These are phyloP conservation scores for Odontamblyopus rebecca DNA, from an alignment of 2,797 vertebrate genomes.

Conservation along the genomic window DNA sequence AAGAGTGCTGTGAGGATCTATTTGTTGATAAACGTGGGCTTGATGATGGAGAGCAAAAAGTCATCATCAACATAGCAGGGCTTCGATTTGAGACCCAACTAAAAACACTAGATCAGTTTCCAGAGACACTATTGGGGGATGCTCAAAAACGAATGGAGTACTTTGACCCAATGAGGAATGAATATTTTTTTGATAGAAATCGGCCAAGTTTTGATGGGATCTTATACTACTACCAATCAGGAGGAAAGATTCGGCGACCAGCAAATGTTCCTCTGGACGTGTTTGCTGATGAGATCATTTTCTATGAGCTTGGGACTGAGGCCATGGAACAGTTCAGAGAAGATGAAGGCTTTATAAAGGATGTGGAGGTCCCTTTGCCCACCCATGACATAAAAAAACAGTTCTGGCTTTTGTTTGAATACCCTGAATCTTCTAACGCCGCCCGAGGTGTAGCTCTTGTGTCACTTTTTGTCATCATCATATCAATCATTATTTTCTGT, in stretches of 20 bases:
- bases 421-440: slow-evolving; percentile 94
- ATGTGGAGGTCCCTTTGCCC: slow-evolving; percentile 89
- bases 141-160: slow-evolving; percentile 89
- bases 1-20: slow-evolving; percentile 84
- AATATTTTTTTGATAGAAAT: slow-evolving; percentile 97
- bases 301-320: slow-evolving; percentile 91
- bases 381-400: slow-evolving; percentile 86
- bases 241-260: slow-evolving; percentile 92
- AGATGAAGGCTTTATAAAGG: slow-evolving; percentile 96
- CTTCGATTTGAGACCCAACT: slow-evolving; percentile 93
- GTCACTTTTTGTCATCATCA: slow-evolving; percentile 91
- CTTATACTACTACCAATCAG: slow-evolving; percentile 96
- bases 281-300: slow-evolving; percentile 93
- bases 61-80: slow-evolving; percentile 95
- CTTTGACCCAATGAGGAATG: slow-evolving; percentile 97
- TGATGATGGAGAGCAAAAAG: slow-evolving; percentile 88
- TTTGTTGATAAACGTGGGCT: slow-evolving; percentile 80
- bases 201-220: slow-evolving; percentile 97
- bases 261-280: slow-evolving; percentile 93
- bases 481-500: slow-evolving; percentile 98
- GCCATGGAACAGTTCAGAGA: slow-evolving; percentile 96
- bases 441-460: slow-evolving; percentile 92
- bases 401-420: slow-evolving; percentile 97
- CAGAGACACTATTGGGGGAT: slow-evolving; percentile 91
- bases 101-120: slow-evolving; percentile 91